These are phyloP conservation scores for Furcula furcula DNA, from an alignment of 2,888 invertebrate species.

Conservation along the genomic window DNA sequence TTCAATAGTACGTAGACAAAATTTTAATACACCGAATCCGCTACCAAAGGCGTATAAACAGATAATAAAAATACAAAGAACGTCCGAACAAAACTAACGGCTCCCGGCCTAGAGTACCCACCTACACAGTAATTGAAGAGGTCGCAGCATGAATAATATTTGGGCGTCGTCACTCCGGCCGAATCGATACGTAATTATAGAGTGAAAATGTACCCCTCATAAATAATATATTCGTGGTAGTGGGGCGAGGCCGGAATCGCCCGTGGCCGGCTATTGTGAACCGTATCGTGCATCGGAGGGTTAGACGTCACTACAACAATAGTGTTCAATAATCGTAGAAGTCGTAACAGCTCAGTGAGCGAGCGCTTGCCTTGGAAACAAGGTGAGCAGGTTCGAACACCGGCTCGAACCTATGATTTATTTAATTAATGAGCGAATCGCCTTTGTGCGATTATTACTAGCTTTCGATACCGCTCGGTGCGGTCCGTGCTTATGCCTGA, in stretches of 20 bases:
- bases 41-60: too few species aligned
- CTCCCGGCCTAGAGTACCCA: slow-evolving; percentile 22
- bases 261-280: slow-evolving; percentile 64
- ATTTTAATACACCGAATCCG: too few species aligned
- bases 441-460: too few species aligned
- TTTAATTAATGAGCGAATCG: too few species aligned
- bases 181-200: slow-evolving; percentile 80
- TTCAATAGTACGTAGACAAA: too few species aligned
- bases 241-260: slow-evolving; percentile 75
- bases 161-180: slow-evolving; percentile 68
- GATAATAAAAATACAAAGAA: slow-evolving; percentile 1
- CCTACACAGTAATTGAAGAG: slow-evolving; percentile 67
- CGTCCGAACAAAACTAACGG: slow-evolving; percentile 16
- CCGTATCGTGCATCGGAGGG: slow-evolving; percentile 41
- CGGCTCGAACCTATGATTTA: too few species aligned
- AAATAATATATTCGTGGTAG: slow-evolving; percentile 72
- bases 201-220: slow-evolving; percentile 77
- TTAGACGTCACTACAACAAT: slow-evolving; percentile 31
- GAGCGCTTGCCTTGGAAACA: too few species aligned
- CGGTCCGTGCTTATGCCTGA: too few species aligned
- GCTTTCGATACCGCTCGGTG: too few species aligned
- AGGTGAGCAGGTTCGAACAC: too few species aligned
- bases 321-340: too few species aligned
- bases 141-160: slow-evolving; percentile 74
- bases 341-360: too few species aligned